Conservation (phyloP, 1,140 invertebrate genomes). For the Geopemphigus sp. region DNA sequence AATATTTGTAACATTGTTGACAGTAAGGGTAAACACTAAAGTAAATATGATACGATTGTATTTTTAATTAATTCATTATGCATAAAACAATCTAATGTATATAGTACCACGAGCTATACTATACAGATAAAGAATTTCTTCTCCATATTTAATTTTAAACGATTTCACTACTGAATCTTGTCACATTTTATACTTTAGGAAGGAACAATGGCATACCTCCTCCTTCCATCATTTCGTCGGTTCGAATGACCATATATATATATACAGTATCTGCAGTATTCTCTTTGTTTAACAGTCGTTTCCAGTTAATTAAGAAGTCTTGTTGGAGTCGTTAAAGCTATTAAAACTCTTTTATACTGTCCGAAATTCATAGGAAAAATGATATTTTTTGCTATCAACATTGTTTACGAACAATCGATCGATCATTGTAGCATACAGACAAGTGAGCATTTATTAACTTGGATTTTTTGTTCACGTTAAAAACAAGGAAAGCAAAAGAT, state of each 20-base stretch:
- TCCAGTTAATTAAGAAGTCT: conserved; percentile 1
- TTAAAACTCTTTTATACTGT: conserved; percentile 6
- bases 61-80: no score
- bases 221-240: not conserved
- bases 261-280: not conserved
- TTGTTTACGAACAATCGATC: conserved; percentile 9
- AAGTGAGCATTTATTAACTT: conserved; percentile 24
- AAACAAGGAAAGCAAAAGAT: not conserved
- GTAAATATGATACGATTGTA: no score
- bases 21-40: no score
- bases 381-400: not conserved
- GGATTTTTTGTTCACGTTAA: conserved; percentile 6
- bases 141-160: no score
- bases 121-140: no score
- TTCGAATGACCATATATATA: not conserved
- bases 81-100: no score
- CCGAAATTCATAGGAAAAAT: not conserved
- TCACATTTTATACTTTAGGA: not conserved
- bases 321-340: not conserved
- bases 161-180: no score
- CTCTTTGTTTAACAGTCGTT: not conserved
- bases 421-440: conserved; percentile 1
- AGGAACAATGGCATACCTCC: not conserved
- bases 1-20: no score
- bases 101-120: no score